phyloP scores from a whole-genome alignment of 2,797 vertebrate species.

The Austrolebias charrua region DNA sequence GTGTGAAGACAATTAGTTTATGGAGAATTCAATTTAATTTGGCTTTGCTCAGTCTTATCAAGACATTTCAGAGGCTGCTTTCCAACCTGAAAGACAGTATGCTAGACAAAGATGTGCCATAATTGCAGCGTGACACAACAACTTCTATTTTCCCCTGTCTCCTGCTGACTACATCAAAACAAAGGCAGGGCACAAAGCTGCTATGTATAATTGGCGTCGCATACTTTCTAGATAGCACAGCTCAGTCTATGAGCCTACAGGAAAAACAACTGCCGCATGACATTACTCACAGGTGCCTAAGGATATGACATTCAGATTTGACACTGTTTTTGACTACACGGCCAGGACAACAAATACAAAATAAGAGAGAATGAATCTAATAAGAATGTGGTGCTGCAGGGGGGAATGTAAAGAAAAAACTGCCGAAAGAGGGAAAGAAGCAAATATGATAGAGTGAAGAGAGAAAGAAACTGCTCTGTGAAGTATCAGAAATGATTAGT shows the following conservation, averaged over 20 bases:
- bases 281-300: conserved; percentile 6
- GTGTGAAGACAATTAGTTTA: conserved; percentile 42
- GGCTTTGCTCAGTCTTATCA: conserved; percentile 31
- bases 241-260: conserved; percentile 11
- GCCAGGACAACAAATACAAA: conserved; percentile 4
- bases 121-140: conserved; percentile 41
- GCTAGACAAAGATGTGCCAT: conserved; percentile 41
- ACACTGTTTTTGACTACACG: conserved; percentile 10
- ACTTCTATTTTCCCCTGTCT: conserved; percentile 4
- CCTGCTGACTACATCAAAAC: conserved; percentile 37
- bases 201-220: conserved; percentile 39
- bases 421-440: background rate
- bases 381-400: background rate
- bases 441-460: conserved; percentile 2
- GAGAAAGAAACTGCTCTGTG: background rate
- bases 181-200: conserved; percentile 10
- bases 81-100: conserved; percentile 22
- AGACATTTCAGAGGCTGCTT: conserved; percentile 16
- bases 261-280: conserved; percentile 20
- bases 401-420: background rate
- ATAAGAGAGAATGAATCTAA: conserved; percentile 9
- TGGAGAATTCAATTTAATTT: conserved; percentile 45
- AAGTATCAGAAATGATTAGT: conserved; percentile 29
- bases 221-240: conserved; percentile 17
- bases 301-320: conserved; percentile 13